phyloP scores from a whole-genome alignment of 2,113 vertebrate species.

The Xenopus borealis region DNA sequence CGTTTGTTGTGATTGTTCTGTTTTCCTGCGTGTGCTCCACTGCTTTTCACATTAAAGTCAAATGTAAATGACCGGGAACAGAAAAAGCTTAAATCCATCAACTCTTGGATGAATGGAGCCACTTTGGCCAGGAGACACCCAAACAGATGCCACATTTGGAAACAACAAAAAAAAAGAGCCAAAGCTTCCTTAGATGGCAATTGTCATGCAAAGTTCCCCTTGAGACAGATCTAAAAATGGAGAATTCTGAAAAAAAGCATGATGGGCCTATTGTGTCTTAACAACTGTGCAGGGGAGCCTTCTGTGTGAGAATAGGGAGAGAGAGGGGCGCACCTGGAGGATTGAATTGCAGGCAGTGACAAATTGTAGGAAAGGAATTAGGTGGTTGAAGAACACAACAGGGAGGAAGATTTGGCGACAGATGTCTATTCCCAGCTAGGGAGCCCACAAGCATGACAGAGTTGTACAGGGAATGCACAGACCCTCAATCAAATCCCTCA shows the following conservation, averaged over 20 bases:
- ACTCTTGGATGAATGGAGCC: slow-evolving; percentile 45
- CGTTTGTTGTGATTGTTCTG: slow-evolving; percentile 32
- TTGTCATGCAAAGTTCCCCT: slow-evolving; percentile 43
- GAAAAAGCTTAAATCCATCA: slow-evolving; percentile 16
- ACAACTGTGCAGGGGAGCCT: slow-evolving; percentile 8
- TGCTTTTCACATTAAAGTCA: slow-evolving; percentile 10
- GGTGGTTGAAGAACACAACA: slow-evolving; percentile 26
- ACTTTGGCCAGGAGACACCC: slow-evolving; percentile 42
- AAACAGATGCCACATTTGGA: slow-evolving; percentile 63
- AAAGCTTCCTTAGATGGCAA: slow-evolving; percentile 44
- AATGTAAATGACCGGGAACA: slow-evolving; percentile 11
- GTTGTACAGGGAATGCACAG: slow-evolving; percentile 24
- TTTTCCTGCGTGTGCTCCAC: slow-evolving; percentile 1
- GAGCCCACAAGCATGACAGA: slow-evolving; percentile 6
- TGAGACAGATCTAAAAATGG: slow-evolving; percentile 50
- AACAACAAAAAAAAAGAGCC: slow-evolving; percentile 15
- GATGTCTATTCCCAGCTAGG: slow-evolving; percentile 43
- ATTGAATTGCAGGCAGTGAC: slow-evolving; percentile 4
- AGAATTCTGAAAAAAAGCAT: slow-evolving; percentile 3
- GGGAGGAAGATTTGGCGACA: slow-evolving; percentile 40
- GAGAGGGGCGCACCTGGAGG: slow-evolving; percentile 16
- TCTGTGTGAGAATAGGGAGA: slow-evolving; percentile 22
- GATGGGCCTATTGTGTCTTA: slow-evolving; percentile 47
- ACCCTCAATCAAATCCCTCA: slow-evolving; percentile 24
- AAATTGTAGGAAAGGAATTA: slow-evolving; percentile 29